These are phyloP conservation scores for Lasaia peninsularis DNA, from an alignment of 1,140 invertebrate genomes.

Conservation along the genomic window DNA sequence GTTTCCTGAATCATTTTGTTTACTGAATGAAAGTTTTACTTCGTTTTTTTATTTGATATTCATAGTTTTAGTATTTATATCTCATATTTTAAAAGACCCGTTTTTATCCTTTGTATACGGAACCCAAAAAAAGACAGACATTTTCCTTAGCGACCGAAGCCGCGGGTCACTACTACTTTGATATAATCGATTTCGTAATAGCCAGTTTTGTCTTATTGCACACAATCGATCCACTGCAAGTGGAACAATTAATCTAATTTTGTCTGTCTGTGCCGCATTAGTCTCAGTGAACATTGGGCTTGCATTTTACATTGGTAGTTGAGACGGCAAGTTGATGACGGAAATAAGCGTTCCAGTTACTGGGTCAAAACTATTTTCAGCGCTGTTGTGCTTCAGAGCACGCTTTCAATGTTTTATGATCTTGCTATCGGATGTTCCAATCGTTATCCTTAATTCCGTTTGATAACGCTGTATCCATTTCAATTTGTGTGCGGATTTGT, in stretches of 20 bases:
- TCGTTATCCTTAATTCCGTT: conserved; percentile 13
- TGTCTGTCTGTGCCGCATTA: conserved; percentile 24
- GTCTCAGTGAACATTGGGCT: conserved; percentile 41
- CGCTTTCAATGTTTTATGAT: conserved; percentile 54
- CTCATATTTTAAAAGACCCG: too few relatives aligned
- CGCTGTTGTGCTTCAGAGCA: conserved; percentile 56
- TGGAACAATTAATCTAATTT: conserved; percentile 20
- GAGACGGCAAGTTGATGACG: conserved; percentile 58
- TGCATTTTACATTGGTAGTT: conserved; percentile 32
- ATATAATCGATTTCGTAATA: background rate
- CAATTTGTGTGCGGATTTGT: background rate
- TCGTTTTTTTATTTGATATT: too few relatives aligned
- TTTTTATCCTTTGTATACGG: too few relatives aligned
- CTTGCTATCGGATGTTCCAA: conserved; percentile 36
- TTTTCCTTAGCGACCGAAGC: too few relatives aligned
- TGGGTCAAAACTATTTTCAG: conserved; percentile 73
- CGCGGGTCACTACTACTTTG: too few relatives aligned
- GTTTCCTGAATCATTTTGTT: too few relatives aligned
- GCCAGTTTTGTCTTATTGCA: conserved; percentile 12
- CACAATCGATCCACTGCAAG: conserved; percentile 16
- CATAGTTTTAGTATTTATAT: too few relatives aligned
- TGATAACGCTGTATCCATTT: background rate
- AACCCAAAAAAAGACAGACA: too few relatives aligned
- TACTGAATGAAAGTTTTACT: too few relatives aligned
- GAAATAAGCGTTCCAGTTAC: conserved; percentile 73